Evolutionary conservation across 1,140 invertebrate genomes (phyloP), one percentile per base, ranked within the genome.

Genomic region (Gonatopus flavifemur): DNA sequence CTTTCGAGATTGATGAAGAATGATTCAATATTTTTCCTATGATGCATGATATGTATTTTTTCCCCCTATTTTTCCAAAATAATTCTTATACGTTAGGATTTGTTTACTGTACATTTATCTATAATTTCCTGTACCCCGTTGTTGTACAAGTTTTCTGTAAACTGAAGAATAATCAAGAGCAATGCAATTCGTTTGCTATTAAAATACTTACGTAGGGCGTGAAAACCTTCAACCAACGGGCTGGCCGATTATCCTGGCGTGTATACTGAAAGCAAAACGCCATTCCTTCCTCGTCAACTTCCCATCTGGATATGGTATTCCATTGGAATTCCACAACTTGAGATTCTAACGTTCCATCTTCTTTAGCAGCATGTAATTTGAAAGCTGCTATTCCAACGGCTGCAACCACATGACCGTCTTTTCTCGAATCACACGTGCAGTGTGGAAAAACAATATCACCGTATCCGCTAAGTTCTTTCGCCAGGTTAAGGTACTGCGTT

Each of bases 391-490:
- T 82, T 49, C 89, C 88, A 30, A 95, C 81, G 12, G 86, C 85
- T 3, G 90, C 86, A 31, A 95, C 84, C 6, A 96, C 92, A 77
- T 94, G 92, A 41, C 93, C 93, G 62, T 92, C 91, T 76, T 95
- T 94, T 18, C 92, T 80, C 20, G 91, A 93, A 80, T 97, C 94
- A 79, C 93, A 96, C n/a, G 86, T 81, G 79, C 94, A 97, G 77
- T 96, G 93, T 15, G 95, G 95, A 79, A 98, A 96, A 24, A 93
- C 88, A 15, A 97, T 83, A 64, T 94, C 89, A 1, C 91, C 92
- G 76, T 97, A 97, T 19, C 94, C 95, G 49, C 90, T 89, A 48
- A 98, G 79, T 63, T 89, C 84, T 36, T 91, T 83, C 20, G 90
- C 93, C 51, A 94, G 75, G 63, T 90, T 87, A 36, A 98, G 80